Conservation (phyloP, 2,888 invertebrate genomes). For the Coenonympha arcania region DNA sequence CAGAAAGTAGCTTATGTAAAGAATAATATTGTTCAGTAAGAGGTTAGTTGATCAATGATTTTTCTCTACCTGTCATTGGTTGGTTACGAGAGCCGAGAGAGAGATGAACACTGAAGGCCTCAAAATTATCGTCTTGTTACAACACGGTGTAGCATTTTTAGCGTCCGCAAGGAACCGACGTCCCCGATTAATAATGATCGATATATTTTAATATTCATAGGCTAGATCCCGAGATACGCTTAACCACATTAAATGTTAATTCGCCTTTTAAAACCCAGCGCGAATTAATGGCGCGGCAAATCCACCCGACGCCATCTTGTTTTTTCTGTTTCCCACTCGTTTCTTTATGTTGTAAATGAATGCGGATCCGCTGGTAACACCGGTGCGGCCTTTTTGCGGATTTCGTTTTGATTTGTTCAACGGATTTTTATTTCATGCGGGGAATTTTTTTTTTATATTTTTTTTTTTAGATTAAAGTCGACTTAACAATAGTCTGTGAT, state of each 20-base stretch:
- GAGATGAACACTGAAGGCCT: no score
- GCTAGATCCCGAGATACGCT: conserved; percentile 32
- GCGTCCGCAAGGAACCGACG: conserved; percentile 28
- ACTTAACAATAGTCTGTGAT: neutral
- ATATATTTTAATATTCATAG: conserved; percentile 42
- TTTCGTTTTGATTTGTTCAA: conserved; percentile 25
- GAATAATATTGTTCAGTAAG: no score
- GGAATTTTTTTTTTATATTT: neutral
- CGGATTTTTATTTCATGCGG: conserved; percentile 17
- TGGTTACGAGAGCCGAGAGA: no score
- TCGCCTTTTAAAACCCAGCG: conserved; percentile 36
- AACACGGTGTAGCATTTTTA: conserved; percentile 14
- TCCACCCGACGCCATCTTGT: conserved; percentile 30
- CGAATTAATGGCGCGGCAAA: conserved; percentile 37
- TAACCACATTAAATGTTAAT: conserved; percentile 39
- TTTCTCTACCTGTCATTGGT: no score
- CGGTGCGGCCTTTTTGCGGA: conserved; percentile 25
- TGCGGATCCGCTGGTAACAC: conserved; percentile 17
- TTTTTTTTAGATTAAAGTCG: neutral
- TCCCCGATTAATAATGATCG: conserved; percentile 33
- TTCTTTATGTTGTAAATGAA: conserved; percentile 28
- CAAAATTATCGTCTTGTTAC: conserved; percentile 5
- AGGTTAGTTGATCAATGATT: no score
- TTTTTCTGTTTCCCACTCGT: conserved; percentile 15
- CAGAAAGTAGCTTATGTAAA: no score